Evolutionary conservation across 2,113 vertebrate species (phyloP), one percentile per base, ranked within the genome.

Genomic region (Orycteropus afer): DNA sequence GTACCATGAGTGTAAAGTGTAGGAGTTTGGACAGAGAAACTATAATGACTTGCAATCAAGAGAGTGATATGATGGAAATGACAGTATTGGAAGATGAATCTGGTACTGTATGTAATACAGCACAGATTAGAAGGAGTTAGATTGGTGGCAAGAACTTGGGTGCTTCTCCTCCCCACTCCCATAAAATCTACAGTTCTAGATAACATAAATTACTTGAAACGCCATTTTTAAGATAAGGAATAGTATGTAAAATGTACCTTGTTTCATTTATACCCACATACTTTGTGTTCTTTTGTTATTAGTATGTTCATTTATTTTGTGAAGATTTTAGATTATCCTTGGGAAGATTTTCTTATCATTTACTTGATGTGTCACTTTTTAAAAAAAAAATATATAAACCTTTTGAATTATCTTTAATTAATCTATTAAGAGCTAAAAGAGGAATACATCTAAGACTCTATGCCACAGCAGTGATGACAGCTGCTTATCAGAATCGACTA

Each of bases 331-430:
- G 23, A 34, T 79, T 79, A 27, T 86, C 69, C 45, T 92, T 89
- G 81, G 17, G 78, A 92, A 73, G 32, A 34, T 65, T 65, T 65
- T n/a, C n/a, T n/a, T 65, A 32, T 63, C 61, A 63, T 29, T 63
- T 63, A 63, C 61, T 63, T 63, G 23, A 29, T 63, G 61, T 63
- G 27, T 3, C 6, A 63, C 27, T 63, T 53, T 53, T 15, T 15
- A 53, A 15, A 53, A 53, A 53, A 53, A 53, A 53, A 53, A 53
- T 53, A 61, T 61, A 61, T 61, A n/a, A n/a, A n/a, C 25, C 27
- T 88, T 95, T 89, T 86, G 93, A 59, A 69, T 83, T 63, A 63
- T n/a, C 18, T 92, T 76, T 37, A 95, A 57, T 87, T 93, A 67
- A 77, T 22, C 34, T 45, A 17, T 73, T 34, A 93, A 76, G 14